These are phyloP conservation scores for Tetranychus piercei DNA, from an alignment of 2,888 invertebrate species.

Conservation along the genomic window DNA sequence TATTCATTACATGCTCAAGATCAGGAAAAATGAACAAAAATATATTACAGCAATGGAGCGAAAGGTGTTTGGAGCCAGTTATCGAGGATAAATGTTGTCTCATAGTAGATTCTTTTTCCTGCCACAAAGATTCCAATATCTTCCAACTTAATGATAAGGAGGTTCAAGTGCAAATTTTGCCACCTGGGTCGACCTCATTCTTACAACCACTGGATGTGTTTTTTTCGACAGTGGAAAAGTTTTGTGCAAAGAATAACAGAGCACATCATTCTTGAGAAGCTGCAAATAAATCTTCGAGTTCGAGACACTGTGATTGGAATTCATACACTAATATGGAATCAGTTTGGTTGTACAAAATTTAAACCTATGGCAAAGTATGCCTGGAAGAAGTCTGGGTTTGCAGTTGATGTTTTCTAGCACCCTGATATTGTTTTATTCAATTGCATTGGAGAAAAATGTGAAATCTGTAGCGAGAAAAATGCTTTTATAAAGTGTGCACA, in stretches of 20 bases:
- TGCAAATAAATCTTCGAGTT: not conserved
- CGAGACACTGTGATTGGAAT: not conserved
- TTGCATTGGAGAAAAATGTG: no score
- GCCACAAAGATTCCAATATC: not conserved
- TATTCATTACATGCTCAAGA: not conserved
- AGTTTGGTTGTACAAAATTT: not conserved
- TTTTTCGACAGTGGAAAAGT: not conserved
- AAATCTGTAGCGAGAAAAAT: no score
- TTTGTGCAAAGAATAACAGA: not conserved
- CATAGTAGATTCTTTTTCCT: not conserved
- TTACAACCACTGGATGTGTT: not conserved
- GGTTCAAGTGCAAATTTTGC: not conserved
- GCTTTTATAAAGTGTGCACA: no score
- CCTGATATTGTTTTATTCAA: no score
- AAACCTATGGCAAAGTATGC: no score
- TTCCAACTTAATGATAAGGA: not conserved
- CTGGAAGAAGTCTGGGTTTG: no score
- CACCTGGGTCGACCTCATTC: not conserved
- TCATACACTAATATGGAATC: not conserved
- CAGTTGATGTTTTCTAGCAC: no score
- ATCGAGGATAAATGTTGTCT: not conserved
- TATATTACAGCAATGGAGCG: not conserved
- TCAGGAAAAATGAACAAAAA: not conserved
- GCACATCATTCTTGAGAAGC: not conserved
- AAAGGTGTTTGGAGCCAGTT: not conserved